These are phyloP conservation scores for Pherbina coryleti DNA, from an alignment of 2,888 invertebrate genomes.

Conservation along the genomic window DNA sequence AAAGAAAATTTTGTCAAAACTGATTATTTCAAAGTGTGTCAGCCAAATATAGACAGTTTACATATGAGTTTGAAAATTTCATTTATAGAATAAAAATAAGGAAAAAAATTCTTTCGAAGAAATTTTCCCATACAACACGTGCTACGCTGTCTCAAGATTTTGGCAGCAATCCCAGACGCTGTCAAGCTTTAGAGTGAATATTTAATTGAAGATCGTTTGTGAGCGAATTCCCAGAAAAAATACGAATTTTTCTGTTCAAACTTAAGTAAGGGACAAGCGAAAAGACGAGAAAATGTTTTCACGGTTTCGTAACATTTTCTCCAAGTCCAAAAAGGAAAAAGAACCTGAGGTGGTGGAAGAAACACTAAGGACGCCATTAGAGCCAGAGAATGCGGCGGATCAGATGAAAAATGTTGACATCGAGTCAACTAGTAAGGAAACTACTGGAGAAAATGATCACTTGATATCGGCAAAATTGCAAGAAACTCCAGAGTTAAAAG, in stretches of 20 bases:
- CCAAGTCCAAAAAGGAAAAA: slow-evolving; percentile 54
- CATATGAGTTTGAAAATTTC: too few relatives aligned
- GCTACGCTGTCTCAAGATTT: slow-evolving; percentile 6
- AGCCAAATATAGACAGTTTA: too few relatives aligned
- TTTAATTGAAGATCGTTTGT: slow-evolving; percentile 13
- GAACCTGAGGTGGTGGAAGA: slow-evolving; percentile 40
- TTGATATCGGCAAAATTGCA: not conserved
- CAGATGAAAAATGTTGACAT: not conserved
- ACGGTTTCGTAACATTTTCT: slow-evolving; percentile 65
- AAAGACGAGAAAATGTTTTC: slow-evolving; percentile 64
- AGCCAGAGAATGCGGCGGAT: not conserved
- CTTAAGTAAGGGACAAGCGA: not conserved
- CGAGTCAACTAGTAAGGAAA: not conserved
- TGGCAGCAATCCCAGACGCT: slow-evolving; percentile 57
- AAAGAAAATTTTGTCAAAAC: too few relatives aligned
- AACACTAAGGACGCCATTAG: not conserved
- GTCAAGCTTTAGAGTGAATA: slow-evolving; percentile 32
- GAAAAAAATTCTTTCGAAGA: too few relatives aligned
- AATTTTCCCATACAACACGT: not conserved
- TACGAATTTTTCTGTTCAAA: slow-evolving; percentile 13
- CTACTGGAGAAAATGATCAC: not conserved
- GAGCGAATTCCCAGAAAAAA: slow-evolving; percentile 1
- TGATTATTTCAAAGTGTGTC: too few relatives aligned
- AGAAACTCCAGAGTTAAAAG: too few relatives aligned
- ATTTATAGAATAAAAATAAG: too few relatives aligned